Conservation (phyloP, 1,140 invertebrate genomes). For the Sesamia nonagrioides region DNA sequence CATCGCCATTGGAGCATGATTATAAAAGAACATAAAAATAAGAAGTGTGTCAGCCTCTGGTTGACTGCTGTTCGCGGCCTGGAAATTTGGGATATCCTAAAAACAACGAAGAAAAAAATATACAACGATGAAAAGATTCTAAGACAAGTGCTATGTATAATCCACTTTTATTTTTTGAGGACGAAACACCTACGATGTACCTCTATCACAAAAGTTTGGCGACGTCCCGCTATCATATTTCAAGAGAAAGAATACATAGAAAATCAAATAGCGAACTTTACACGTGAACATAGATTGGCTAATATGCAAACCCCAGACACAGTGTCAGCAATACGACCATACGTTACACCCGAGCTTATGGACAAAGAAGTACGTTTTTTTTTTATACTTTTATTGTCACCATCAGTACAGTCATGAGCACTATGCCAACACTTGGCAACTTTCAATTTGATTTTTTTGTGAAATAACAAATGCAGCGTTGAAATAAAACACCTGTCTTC, state of each 20-base stretch:
- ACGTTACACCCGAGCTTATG: conserved; percentile 71
- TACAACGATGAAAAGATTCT: conserved; percentile 63
- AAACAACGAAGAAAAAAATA: conserved; percentile 63
- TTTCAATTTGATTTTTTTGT: too few relatives aligned
- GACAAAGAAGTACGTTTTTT: conserved; percentile 58
- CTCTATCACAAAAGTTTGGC: not conserved
- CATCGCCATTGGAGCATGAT: conserved; percentile 82
- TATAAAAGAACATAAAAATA: conserved; percentile 69
- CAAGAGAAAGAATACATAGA: conserved; percentile 67
- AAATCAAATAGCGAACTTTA: conserved; percentile 54
- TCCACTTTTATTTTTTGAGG: conserved; percentile 61
- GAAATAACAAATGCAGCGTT: too few relatives aligned
- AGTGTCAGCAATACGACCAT: conserved; percentile 56
- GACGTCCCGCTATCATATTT: conserved; percentile 49
- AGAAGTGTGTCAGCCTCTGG: conserved; percentile 67
- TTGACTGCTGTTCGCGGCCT: conserved; percentile 67
- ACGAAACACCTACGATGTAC: not conserved
- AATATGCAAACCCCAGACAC: conserved; percentile 48
- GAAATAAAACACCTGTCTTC: too few relatives aligned
- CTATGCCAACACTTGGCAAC: too few relatives aligned
- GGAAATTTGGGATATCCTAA: conserved; percentile 78
- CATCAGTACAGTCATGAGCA: too few relatives aligned
- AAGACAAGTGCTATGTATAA: conserved; percentile 70
- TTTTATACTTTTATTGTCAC: not conserved
- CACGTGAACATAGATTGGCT: conserved; percentile 60